These are phyloP conservation scores for Eledona agricola DNA, from an alignment of 2,888 invertebrate genomes.

Conservation along the genomic window DNA sequence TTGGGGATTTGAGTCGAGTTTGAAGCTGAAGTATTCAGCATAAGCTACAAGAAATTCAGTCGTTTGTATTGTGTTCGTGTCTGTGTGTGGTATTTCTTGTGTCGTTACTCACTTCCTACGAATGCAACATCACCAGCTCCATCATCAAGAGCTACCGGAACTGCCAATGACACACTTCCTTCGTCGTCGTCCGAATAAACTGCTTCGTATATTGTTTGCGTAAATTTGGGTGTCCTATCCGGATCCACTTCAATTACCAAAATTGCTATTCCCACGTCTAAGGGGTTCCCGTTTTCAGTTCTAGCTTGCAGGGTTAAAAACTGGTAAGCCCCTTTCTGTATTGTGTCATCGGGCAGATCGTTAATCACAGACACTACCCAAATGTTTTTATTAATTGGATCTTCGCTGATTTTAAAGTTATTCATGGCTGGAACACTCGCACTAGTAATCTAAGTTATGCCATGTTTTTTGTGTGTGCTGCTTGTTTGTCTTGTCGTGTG, in stretches of 20 bases:
- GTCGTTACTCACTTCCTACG: constrained; percentile 6
- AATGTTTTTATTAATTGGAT: background rate
- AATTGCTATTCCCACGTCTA: background rate
- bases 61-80: constrained; percentile 2
- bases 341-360: background rate
- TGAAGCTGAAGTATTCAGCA: constrained; percentile 2
- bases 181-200: background rate
- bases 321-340: constrained; percentile 2
- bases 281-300: background rate
- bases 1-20: background rate
- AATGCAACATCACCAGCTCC: background rate
- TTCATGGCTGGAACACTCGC: background rate
- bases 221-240: constrained; percentile 8
- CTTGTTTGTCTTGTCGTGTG: too few relatives aligned
- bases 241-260: background rate
- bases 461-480: too few relatives aligned
- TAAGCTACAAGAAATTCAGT: constrained; percentile 9
- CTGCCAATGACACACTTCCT: background rate
- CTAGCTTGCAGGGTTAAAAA: constrained; percentile 1
- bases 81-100: background rate
- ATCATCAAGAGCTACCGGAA: background rate
- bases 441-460: too few relatives aligned
- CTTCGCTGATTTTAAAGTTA: background rate
- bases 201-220: background rate
- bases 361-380: constrained; percentile 4